Conservation (phyloP, 2,113 vertebrate species). For the Etheostoma spectabile region DNA sequence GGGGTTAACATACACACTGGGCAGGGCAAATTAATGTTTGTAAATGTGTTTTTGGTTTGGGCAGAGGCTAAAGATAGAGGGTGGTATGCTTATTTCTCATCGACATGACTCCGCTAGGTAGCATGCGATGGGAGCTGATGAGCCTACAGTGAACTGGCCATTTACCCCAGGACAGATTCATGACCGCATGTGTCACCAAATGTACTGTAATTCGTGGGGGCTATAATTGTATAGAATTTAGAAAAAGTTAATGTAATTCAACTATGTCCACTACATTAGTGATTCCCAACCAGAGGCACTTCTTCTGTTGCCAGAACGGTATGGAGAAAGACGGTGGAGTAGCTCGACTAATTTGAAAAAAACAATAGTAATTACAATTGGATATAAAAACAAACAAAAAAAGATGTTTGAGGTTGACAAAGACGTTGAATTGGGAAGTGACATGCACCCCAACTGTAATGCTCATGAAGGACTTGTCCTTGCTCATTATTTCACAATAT, state of each 20-base stretch:
- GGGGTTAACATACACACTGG: constrained; percentile 78
- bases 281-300: not conserved
- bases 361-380: not conserved
- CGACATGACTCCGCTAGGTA: constrained; percentile 60
- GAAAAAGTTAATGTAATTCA: not conserved
- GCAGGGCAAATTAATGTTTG: constrained; percentile 81
- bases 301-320: too few species aligned
- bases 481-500: too few species aligned
- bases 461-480: too few species aligned
- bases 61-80: constrained; percentile 81
- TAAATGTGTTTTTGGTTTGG: constrained; percentile 81
- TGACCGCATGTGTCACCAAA: constrained; percentile 19
- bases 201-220: constrained; percentile 2
- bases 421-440: too few species aligned
- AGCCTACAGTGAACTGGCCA: constrained; percentile 41
- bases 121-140: constrained; percentile 46
- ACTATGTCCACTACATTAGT: not conserved
- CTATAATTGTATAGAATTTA: not conserved
- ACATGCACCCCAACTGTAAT: too few species aligned
- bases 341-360: not conserved
- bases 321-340: not conserved
- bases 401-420: too few species aligned
- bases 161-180: constrained; percentile 11
- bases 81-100: constrained; percentile 70
- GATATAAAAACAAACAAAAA: too few species aligned